Base-by-base conservation (phyloP, 2,113 vertebrate species). In the Sinocyclocheilus rhinocerous region DNA sequence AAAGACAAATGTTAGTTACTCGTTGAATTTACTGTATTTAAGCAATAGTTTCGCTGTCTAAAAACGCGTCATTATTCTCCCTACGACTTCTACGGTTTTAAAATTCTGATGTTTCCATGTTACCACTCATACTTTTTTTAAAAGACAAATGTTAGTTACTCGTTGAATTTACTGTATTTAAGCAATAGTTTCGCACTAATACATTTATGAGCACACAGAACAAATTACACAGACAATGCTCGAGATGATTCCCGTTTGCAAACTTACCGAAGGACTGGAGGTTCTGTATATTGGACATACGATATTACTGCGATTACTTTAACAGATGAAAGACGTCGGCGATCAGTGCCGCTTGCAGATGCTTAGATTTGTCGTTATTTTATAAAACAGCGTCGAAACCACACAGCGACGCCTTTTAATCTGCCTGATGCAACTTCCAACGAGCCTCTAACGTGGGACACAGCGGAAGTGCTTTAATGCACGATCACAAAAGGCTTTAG, bases 231-330 rank as follows among this genome's bases (percentile, higher is more conserved):
- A 33, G n/a, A 39, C 20, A 65, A 52, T 11, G 45, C 26, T 6
- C 11, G 12, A 22, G 18, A 42, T 72, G 6, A 1, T 48, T 7
- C 29, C 29, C 15, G 26, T 20, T 2, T 8, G 80, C 20, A 39
- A 33, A 92, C 92, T 97, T 93, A 97, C 96, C 96, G 93, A 96
- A 97, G 89, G 95, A 96, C 88, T 96, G 94, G 96, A 97, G 96
- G 92, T 97, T 97, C 96, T 97, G 96, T 93, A 97, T 96, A 96
- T 96, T 95, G 94, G 96, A 97, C 96, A 97, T 97, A 96, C 96
- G 96, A 96, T 92, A 96, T 92, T 93, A 95, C 93, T 94, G 91
- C 89, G 94, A 92, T 91, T 93, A 94, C 95, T 92, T 82, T 57
- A 91, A 90, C 92, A 89, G 93, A 90, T 85, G 93, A 94, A 95